phyloP scores from a whole-genome alignment of 1,140 invertebrate genomes.

The Heliconius nattereri region DNA sequence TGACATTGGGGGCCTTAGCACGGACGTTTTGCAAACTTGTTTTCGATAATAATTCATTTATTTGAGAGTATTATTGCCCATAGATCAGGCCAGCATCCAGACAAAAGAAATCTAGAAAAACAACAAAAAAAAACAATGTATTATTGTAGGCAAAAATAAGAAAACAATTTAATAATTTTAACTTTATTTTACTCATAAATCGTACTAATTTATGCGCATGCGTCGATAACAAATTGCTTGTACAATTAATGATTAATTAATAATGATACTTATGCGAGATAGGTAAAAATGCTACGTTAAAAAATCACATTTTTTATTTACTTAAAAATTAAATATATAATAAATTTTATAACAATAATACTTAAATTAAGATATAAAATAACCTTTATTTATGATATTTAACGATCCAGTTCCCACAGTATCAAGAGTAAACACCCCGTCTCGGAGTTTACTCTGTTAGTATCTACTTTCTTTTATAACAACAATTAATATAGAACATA shows the following conservation, averaged over 20 bases:
- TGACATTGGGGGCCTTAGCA: constrained; percentile 49
- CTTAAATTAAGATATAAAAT: not conserved
- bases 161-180: too few species aligned
- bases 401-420: constrained; percentile 37
- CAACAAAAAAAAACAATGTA: too few species aligned
- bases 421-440: constrained; percentile 39
- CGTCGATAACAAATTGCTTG: too few species aligned
- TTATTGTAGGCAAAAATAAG: too few species aligned
- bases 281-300: too few species aligned
- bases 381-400: not conserved
- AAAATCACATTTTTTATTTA: too few species aligned
- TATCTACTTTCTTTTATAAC: constrained; percentile 10
- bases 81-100: not conserved
- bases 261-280: too few species aligned
- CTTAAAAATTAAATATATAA: too few species aligned
- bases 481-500: not conserved
- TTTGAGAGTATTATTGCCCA: not conserved
- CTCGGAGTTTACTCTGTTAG: not conserved
- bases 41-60: constrained; percentile 26
- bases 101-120: too few species aligned
- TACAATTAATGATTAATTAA: too few species aligned
- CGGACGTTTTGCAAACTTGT: constrained; percentile 35
- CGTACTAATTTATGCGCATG: too few species aligned
- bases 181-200: too few species aligned
- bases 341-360: not conserved